These are phyloP conservation scores for Lepidurus couesii DNA, from an alignment of 1,140 invertebrate genomes.

Conservation along the genomic window DNA sequence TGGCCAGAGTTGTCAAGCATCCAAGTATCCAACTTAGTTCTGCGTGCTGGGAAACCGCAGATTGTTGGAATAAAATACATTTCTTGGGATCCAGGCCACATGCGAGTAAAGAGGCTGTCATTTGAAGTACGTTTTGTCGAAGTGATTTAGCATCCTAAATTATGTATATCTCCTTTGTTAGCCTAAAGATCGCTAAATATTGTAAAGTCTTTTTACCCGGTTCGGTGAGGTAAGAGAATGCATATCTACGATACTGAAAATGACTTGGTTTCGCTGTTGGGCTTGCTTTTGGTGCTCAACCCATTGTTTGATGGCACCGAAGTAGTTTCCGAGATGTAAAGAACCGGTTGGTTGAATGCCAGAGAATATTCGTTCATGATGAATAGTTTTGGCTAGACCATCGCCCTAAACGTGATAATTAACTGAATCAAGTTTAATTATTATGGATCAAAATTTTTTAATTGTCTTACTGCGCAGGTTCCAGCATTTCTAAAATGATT, in stretches of 20 bases:
- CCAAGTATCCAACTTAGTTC: constrained; percentile 85
- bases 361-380: constrained; percentile 63
- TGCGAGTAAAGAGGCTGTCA: constrained; percentile 78
- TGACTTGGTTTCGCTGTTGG: constrained; percentile 52
- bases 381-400: not conserved
- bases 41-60: constrained; percentile 67
- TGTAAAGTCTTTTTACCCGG: constrained; percentile 45
- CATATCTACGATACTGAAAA: constrained; percentile 86
- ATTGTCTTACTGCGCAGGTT: too few relatives aligned
- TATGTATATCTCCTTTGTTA: constrained; percentile 23
- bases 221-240: constrained; percentile 88
- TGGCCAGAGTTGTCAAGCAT: constrained; percentile 75
- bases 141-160: constrained; percentile 61
- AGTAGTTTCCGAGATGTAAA: constrained; percentile 94
- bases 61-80: constrained; percentile 84
- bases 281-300: constrained; percentile 67
- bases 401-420: not conserved
- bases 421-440: too few relatives aligned
- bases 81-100: constrained; percentile 83
- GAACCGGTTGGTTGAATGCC: constrained; percentile 94
- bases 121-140: constrained; percentile 63
- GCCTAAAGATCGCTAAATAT: constrained; percentile 6
- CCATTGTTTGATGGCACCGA: constrained; percentile 87
- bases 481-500: too few relatives aligned
- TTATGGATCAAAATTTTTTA: too few relatives aligned